These are phyloP conservation scores for Prochilodus magdalenae DNA, from an alignment of 2,113 vertebrate species.

Conservation along the genomic window DNA sequence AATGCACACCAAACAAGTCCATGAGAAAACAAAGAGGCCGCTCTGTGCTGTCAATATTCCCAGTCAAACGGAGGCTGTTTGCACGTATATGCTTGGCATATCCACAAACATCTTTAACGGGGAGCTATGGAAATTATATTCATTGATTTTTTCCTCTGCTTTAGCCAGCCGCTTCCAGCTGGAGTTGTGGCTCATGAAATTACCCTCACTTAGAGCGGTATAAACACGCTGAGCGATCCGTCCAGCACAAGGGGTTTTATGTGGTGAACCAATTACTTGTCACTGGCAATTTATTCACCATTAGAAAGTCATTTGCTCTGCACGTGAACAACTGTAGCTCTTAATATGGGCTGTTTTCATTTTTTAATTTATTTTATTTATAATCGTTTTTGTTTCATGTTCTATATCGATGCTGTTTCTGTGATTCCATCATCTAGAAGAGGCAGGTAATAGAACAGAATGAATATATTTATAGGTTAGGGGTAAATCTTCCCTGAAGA, in stretches of 20 bases:
- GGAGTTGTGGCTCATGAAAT: slow-evolving; percentile 69
- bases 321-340: not conserved
- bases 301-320: not conserved
- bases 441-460: not conserved
- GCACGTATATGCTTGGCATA: slow-evolving; percentile 54
- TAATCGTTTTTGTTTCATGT: not conserved
- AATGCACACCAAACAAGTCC: slow-evolving; percentile 69
- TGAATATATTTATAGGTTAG: not conserved
- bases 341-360: too few species aligned
- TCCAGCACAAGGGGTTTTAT: slow-evolving; percentile 18
- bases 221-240: not conserved
- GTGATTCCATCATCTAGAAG: not conserved
- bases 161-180: slow-evolving; percentile 67
- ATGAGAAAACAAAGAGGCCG: slow-evolving; percentile 62
- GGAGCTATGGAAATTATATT: slow-evolving; percentile 67
- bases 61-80: slow-evolving; percentile 70
- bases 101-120: slow-evolving; percentile 62
- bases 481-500: too few species aligned
- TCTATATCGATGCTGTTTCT: not conserved
- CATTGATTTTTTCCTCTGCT: slow-evolving; percentile 69
- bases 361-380: not conserved
- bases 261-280: slow-evolving; percentile 5
- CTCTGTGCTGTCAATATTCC: slow-evolving; percentile 76
- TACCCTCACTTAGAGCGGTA: slow-evolving; percentile 54
- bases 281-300: slow-evolving; percentile 6